These are phyloP conservation scores for Nerophis lumbriciformis DNA, from an alignment of 2,113 vertebrate species.

Conservation along the genomic window DNA sequence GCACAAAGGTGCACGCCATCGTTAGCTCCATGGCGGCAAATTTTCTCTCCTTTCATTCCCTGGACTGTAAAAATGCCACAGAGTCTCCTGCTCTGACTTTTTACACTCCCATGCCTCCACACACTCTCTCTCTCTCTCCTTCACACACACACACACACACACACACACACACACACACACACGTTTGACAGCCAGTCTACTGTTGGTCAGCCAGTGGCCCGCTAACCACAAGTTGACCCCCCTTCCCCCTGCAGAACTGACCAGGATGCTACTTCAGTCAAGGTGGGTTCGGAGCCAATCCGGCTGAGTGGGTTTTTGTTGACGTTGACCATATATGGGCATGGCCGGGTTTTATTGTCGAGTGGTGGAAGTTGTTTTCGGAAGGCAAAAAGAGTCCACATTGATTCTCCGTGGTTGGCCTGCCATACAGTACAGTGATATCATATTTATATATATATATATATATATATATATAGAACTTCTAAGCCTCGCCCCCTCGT, in stretches of 20 bases:
- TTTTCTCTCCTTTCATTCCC: slow-evolving; percentile 86
- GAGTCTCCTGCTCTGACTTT: slow-evolving; percentile 94
- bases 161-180: background rate
- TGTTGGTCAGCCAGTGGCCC: slow-evolving; percentile 44
- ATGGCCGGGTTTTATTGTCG: slow-evolving; percentile 45
- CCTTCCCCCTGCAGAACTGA: slow-evolving; percentile 22
- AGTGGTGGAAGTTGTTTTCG: slow-evolving; percentile 56
- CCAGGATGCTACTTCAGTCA: slow-evolving; percentile 51
- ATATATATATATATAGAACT: slow-evolving; percentile 63
- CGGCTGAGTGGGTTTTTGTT: slow-evolving; percentile 49
- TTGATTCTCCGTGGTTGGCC: slow-evolving; percentile 72
- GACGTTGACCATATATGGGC: slow-evolving; percentile 41
- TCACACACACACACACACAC: background rate
- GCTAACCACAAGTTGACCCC: slow-evolving; percentile 46
- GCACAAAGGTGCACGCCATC: slow-evolving; percentile 67
- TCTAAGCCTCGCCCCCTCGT: slow-evolving; percentile 55
- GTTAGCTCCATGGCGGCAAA: slow-evolving; percentile 80
- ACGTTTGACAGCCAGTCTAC: slow-evolving; percentile 12
- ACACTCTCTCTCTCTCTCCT: background rate
- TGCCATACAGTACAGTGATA: slow-evolving; percentile 80
- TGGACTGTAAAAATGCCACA: slow-evolving; percentile 99
- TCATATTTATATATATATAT: too few relatives aligned
- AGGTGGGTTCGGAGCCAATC: slow-evolving; percentile 55
- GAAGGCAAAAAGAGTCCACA: slow-evolving; percentile 73
- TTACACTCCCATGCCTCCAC: slow-evolving; percentile 61